These are phyloP conservation scores for Bicyclus anynana DNA, from an alignment of 1,140 invertebrate species.

Conservation along the genomic window DNA sequence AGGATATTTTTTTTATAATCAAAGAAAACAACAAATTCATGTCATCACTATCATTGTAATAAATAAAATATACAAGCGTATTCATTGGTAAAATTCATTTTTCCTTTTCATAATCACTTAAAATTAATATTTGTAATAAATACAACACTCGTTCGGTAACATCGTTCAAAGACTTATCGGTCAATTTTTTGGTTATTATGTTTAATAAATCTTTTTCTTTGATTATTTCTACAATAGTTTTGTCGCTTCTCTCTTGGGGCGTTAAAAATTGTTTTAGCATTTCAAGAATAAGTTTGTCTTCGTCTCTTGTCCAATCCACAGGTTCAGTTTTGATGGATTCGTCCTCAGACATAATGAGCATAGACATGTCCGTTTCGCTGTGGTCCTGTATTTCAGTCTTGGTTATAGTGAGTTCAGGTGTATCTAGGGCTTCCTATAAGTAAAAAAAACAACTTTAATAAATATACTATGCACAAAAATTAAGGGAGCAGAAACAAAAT, in stretches of 20 bases:
- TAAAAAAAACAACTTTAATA: slow-evolving; percentile 2
- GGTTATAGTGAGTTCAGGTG: slow-evolving; percentile 22
- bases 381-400: slow-evolving; percentile 16
- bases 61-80: not conserved
- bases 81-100: slow-evolving; percentile 14
- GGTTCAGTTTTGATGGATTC: slow-evolving; percentile 40
- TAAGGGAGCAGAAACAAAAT: too few relatives aligned
- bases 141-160: slow-evolving; percentile 46
- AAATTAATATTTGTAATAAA: slow-evolving; percentile 46
- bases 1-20: too few relatives aligned
- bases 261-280: slow-evolving; percentile 42
- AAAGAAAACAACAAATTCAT: too few relatives aligned
- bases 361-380: slow-evolving; percentile 9
- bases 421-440: slow-evolving; percentile 29
- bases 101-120: slow-evolving; percentile 10
- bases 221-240: slow-evolving; percentile 52
- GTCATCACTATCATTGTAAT: not conserved
- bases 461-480: too few relatives aligned
- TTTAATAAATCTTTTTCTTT: slow-evolving; percentile 44
- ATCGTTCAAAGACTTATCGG: slow-evolving; percentile 39
- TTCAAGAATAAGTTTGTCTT: slow-evolving; percentile 61
- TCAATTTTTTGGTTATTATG: slow-evolving; percentile 35
- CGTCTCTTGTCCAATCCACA: slow-evolving; percentile 55
- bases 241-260: slow-evolving; percentile 38
- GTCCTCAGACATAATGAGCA: slow-evolving; percentile 35